A percentile compares a stretch with the other conserved stretches of the same genome.
phyloP scores from a whole-genome alignment of 2,888 invertebrate genomes.

The Bruchidius siliquastri region DNA sequence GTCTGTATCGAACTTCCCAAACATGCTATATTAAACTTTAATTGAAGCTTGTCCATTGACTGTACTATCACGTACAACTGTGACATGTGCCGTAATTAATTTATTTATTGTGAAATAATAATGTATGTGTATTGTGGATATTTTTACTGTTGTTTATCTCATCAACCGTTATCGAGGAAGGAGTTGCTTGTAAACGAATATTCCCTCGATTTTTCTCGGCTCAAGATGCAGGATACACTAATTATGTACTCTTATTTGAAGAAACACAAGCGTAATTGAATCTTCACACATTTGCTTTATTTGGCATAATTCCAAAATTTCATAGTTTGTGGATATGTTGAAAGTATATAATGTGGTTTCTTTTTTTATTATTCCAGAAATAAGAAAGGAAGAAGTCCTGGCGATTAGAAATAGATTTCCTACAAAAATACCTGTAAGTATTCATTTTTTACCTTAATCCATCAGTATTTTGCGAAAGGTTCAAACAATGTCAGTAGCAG shows the following conservation, averaged over 20 bases:
- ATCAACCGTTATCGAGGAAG: background rate
- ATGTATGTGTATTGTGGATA: background rate
- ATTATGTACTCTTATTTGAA: background rate
- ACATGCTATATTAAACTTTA: no score
- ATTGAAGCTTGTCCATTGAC: background rate
- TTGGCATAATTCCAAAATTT: background rate
- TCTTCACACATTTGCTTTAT: background rate
- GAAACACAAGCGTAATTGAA: background rate
- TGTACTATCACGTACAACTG: background rate
- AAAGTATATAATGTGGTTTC: background rate
- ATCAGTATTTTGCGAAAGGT: no score
- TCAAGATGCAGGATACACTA: background rate
- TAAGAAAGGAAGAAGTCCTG: conserved; percentile 70
- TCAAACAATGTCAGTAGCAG: no score
- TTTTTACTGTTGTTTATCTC: background rate
- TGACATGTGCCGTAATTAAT: background rate
- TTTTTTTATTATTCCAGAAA: conserved; percentile 50
- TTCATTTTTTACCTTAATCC: background rate
- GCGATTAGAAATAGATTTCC: conserved; percentile 75
- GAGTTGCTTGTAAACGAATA: background rate
- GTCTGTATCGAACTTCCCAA: no score
- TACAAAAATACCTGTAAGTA: conserved; percentile 74
- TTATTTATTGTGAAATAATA: background rate
- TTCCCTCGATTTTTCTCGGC: background rate
- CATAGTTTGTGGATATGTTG: background rate